These are phyloP conservation scores for Piprites chloris DNA, from an alignment of 2,113 vertebrate species.

Conservation along the genomic window DNA sequence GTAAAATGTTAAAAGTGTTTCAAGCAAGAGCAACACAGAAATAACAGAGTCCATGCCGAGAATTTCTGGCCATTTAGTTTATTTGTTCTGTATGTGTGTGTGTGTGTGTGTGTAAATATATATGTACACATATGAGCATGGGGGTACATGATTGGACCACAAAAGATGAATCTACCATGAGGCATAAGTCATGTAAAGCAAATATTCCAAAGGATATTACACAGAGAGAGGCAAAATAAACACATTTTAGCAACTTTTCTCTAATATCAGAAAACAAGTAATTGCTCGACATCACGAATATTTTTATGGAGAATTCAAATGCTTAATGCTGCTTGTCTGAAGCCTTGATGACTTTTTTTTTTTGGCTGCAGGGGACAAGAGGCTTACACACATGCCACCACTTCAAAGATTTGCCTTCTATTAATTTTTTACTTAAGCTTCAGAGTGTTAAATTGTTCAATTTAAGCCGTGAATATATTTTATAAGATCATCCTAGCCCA, in stretches of 20 bases:
- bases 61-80: conserved; percentile 8
- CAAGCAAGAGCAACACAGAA: conserved; percentile 17
- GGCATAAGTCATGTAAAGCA: not conserved
- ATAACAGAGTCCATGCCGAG: conserved; percentile 12
- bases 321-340: conserved; percentile 56
- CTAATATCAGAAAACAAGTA: conserved; percentile 44
- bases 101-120: not conserved
- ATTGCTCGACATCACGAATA: conserved; percentile 35
- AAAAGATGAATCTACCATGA: not conserved
- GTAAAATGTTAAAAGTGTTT: conserved; percentile 43
- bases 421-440: conserved; percentile 61
- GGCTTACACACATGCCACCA: conserved; percentile 50
- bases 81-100: not conserved
- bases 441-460: conserved; percentile 61
- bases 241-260: conserved; percentile 38
- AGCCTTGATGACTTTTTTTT: conserved; percentile 51
- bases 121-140: not conserved
- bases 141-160: not conserved
- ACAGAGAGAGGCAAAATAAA: conserved; percentile 38
- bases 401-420: conserved; percentile 68
- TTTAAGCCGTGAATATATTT: conserved; percentile 58
- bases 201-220: not conserved
- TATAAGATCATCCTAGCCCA: conserved; percentile 46
- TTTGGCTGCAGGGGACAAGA: conserved; percentile 63
- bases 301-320: conserved; percentile 55